phyloP scores from a whole-genome alignment of 2,113 vertebrate genomes.

The Vidua macroura region DNA sequence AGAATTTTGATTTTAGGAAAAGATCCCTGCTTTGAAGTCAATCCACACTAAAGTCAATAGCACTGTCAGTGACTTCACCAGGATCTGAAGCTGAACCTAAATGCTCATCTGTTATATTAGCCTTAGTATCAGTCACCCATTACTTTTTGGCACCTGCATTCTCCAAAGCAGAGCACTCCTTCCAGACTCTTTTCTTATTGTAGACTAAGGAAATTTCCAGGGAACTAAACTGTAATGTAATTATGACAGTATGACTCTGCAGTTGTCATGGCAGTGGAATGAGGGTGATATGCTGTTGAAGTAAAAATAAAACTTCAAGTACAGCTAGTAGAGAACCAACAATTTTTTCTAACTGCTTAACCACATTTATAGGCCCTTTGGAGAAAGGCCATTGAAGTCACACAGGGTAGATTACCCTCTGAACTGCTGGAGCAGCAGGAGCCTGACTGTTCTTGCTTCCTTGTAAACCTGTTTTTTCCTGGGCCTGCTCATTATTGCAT shows the following conservation, averaged over 20 bases:
- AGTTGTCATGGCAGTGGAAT: conserved; percentile 2
- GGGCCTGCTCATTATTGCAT: accelerated
- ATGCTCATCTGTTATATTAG: neutral
- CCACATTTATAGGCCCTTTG: neutral
- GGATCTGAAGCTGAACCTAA: neutral
- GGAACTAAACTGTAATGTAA: neutral
- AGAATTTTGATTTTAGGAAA: neutral
- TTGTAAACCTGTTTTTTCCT: neutral
- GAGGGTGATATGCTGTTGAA: neutral
- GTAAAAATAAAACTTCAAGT: neutral
- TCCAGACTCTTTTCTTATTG: neutral
- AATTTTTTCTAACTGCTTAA: neutral
- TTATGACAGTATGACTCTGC: neutral
- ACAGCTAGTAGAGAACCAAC: neutral
- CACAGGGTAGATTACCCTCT: neutral
- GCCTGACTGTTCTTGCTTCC: neutral
- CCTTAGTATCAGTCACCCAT: neutral
- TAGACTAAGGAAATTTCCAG: neutral
- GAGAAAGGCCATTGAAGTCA: neutral
- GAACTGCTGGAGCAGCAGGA: neutral
- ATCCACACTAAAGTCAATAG: neutral
- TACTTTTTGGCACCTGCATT: neutral
- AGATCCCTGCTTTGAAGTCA: neutral
- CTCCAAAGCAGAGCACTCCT: neutral
- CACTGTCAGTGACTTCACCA: neutral